Percentiles rank a stretch among this genome's conserved stretches.
Conservation (phyloP, 2,113 vertebrate genomes). For the Nipponia nippon region DNA sequence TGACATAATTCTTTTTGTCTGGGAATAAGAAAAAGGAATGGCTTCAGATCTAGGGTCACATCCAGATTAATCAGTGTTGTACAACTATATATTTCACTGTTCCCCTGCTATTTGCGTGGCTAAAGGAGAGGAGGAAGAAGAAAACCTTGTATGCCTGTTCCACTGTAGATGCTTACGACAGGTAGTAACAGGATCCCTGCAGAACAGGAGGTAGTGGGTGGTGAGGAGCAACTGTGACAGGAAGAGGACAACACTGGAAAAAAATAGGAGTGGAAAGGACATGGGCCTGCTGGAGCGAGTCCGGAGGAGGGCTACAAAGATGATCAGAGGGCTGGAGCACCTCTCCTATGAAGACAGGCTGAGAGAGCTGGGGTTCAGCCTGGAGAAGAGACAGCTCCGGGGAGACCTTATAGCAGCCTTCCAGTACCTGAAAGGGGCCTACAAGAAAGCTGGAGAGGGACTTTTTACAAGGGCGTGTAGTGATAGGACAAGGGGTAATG, state of each 20-base stretch:
- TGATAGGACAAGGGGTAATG: no score
- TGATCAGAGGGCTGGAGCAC: no score
- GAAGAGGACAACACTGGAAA: background rate
- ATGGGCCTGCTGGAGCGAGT: no score
- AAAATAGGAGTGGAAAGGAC: background rate
- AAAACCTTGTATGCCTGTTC: background rate
- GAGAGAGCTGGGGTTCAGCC: no score
- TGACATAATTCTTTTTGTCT: background rate
- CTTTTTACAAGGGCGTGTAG: no score
- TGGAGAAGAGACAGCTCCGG: no score
- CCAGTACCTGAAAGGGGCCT: no score
- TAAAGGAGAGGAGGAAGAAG: background rate
- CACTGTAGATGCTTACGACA: background rate
- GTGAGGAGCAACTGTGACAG: background rate
- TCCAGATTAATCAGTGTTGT: background rate
- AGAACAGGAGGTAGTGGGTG: background rate
- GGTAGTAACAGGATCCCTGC: background rate
- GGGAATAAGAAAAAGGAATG: background rate
- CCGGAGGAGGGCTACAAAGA: no score
- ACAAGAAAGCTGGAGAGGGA: no score
- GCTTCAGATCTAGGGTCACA: background rate
- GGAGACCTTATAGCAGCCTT: no score
- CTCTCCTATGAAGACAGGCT: no score
- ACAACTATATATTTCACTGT: background rate
- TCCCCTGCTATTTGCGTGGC: background rate